Evolutionary conservation across 2,113 vertebrate species (phyloP).

Genomic region (Xiphorhynchus elegans): DNA sequence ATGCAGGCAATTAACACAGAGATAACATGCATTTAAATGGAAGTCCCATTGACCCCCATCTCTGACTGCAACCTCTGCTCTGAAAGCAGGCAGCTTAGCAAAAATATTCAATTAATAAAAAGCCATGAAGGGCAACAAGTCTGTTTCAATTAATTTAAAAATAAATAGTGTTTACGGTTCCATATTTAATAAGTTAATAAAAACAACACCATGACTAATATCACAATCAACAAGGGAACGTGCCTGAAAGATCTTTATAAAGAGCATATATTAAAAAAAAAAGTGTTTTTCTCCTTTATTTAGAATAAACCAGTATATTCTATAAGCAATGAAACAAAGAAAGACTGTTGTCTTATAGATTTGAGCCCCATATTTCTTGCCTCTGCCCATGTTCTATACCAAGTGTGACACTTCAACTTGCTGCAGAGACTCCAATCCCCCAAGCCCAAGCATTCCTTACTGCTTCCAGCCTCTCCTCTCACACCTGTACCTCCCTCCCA

Average conservation of each 20-base stretch:
- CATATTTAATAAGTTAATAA: slow-evolving; percentile 45
- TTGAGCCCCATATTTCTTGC: neutral
- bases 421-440: neutral
- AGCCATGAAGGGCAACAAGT: slow-evolving; percentile 24
- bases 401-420: neutral
- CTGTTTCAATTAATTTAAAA: slow-evolving; percentile 45
- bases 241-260: neutral
- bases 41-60: slow-evolving; percentile 1
- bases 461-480: neutral
- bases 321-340: neutral
- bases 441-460: neutral
- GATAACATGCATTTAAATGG: slow-evolving; percentile 49
- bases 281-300: neutral
- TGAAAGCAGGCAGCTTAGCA: slow-evolving; percentile 13
- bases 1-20: slow-evolving; percentile 48
- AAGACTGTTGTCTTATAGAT: neutral
- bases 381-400: neutral
- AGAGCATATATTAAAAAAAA: neutral
- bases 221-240: neutral
- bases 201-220: neutral
- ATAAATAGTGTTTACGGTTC: slow-evolving; percentile 36
- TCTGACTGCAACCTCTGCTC: neutral
- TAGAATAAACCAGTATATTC: neutral
- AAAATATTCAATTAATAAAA: slow-evolving; percentile 56
- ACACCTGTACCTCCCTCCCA: neutral